Percentiles rank a stretch among this genome's conserved stretches.
Evolutionary conservation across 2,797 vertebrate species (phyloP).

Genomic region (Trachops cirrhosus): DNA sequence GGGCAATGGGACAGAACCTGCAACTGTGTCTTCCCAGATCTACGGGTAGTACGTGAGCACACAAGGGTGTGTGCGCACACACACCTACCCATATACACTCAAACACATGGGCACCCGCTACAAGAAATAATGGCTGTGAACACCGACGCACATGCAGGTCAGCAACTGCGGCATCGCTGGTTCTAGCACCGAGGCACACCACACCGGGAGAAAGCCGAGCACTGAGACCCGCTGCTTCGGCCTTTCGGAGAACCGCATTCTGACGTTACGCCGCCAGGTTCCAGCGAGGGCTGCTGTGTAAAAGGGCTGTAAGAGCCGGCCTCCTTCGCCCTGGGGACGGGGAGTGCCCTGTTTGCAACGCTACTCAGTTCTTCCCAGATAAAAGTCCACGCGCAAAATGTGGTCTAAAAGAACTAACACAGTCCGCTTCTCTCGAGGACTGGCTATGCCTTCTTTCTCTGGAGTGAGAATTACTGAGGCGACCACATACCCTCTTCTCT

Average conservation of each 20-base stretch:
- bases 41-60: accelerated
- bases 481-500: not conserved
- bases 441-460: not conserved
- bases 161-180: not conserved
- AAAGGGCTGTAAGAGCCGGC: not conserved
- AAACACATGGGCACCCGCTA: not conserved
- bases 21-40: not conserved
- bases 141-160: not conserved
- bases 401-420: not conserved
- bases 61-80: accelerated
- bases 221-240: accelerated
- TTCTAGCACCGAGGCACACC: not conserved
- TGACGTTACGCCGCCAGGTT: not conserved
- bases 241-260: not conserved
- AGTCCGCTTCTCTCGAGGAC: not conserved
- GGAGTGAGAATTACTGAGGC: not conserved
- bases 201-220: not conserved
- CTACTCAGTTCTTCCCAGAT: not conserved
- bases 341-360: not conserved
- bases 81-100: not conserved
- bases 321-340: not conserved
- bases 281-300: not conserved
- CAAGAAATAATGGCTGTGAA: not conserved
- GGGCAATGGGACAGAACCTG: not conserved
- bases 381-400: not conserved